These are phyloP conservation scores for Mus spicilegus DNA, from an alignment of 2,113 vertebrate genomes.

Conservation along the genomic window DNA sequence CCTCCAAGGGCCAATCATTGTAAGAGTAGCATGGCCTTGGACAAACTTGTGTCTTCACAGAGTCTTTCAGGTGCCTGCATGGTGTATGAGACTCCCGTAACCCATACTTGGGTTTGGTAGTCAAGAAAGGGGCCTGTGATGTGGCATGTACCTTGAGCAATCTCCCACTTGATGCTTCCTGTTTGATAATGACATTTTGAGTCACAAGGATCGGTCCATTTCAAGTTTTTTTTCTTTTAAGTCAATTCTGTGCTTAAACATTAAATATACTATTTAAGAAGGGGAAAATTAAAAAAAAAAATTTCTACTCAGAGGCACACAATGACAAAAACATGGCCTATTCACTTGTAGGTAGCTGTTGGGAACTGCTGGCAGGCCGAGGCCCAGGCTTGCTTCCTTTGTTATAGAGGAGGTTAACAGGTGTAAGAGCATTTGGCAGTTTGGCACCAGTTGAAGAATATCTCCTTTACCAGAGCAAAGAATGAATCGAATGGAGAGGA, in stretches of 20 bases:
- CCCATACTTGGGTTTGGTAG: not conserved
- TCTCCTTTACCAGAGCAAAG: conserved; percentile 16
- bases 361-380: not conserved
- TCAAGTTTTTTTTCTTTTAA: conserved; percentile 48
- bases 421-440: not conserved
- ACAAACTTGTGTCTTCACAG: not conserved
- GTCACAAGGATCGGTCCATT: not conserved
- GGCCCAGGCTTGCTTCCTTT: not conserved
- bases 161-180: not conserved
- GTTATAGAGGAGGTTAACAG: not conserved
- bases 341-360: conserved; percentile 21
- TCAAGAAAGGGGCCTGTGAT: not conserved
- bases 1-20: not conserved
- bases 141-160: not conserved
- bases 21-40: not conserved
- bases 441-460: conserved; percentile 26
- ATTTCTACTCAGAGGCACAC: not conserved
- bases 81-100: not conserved
- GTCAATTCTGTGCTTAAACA: conserved; percentile 1
- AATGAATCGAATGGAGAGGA: conserved; percentile 51
- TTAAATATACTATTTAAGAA: conserved; percentile 38
- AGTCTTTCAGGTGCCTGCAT: not conserved
- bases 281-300: conserved; percentile 50
- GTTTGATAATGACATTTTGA: not conserved
- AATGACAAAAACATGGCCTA: not conserved